These are phyloP conservation scores for Saturnia pavonia DNA, from an alignment of 2,888 invertebrate species.

Conservation along the genomic window DNA sequence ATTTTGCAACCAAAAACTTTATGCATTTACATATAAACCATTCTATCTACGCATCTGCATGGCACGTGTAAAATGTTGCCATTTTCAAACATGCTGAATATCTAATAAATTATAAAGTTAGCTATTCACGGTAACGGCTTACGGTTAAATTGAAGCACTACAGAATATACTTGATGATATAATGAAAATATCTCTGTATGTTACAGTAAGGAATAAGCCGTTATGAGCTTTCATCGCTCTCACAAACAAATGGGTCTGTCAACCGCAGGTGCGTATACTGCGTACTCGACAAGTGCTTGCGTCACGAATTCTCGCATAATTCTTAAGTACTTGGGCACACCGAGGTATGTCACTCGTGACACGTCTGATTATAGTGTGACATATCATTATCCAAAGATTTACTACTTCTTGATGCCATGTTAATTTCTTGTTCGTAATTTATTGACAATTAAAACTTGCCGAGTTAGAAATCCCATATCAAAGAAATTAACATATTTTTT, in stretches of 20 bases:
- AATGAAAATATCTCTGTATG: conserved; percentile 15
- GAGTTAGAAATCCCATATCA: too few relatives aligned
- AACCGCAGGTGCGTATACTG: conserved; percentile 66
- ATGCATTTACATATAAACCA: too few relatives aligned
- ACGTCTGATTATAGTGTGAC: neutral
- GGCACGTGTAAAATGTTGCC: neutral
- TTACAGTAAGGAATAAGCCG: conserved; percentile 20
- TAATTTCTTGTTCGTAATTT: too few relatives aligned
- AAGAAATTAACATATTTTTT: too few relatives aligned
- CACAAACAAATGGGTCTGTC: conserved; percentile 71
- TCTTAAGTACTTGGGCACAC: conserved; percentile 34
- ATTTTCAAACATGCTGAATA: neutral
- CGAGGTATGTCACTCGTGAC: neutral
- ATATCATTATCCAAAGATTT: neutral
- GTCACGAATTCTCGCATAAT: conserved; percentile 59
- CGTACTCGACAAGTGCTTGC: conserved; percentile 41
- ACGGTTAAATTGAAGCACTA: conserved; percentile 2
- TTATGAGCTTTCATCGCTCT: conserved; percentile 45
- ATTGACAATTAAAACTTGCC: too few relatives aligned
- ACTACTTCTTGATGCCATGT: neutral
- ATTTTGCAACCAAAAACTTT: too few relatives aligned
- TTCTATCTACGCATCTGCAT: neutral
- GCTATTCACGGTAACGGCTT: conserved; percentile 1
- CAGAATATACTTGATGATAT: conserved; percentile 2
- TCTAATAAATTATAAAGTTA: conserved; percentile 5